Evolutionary conservation across 2,797 vertebrate genomes (phyloP).

Genomic region (Periophthalmus magnuspinnatus): DNA sequence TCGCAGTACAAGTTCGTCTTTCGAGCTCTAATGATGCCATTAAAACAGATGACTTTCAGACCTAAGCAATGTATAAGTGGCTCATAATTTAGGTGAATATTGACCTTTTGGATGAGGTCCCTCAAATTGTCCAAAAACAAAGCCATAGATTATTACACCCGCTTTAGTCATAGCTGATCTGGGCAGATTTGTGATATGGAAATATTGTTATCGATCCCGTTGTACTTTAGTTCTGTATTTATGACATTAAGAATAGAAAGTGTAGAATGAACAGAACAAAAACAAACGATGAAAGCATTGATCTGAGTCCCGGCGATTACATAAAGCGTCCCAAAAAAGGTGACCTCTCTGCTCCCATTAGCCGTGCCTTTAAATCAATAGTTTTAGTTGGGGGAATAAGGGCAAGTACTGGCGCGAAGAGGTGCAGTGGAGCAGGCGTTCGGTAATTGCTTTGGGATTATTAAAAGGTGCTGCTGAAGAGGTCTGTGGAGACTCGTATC

Average conservation of each 20-base stretch:
- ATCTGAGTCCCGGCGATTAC: slow-evolving; percentile 47
- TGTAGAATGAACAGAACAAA: background rate
- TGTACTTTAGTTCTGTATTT: background rate
- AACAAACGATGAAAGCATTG: slow-evolving; percentile 30
- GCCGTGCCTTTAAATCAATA: slow-evolving; percentile 53
- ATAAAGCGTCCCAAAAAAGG: slow-evolving; percentile 31
- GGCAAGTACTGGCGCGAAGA: slow-evolving; percentile 30
- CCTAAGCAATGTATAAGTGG: slow-evolving; percentile 9
- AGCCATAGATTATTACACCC: background rate
- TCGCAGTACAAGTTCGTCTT: no score
- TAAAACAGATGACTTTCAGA: slow-evolving; percentile 1
- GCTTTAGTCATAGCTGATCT: background rate
- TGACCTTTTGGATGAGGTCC: slow-evolving; percentile 10
- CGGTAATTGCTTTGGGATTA: slow-evolving; percentile 69
- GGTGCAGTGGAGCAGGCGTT: slow-evolving; percentile 45
- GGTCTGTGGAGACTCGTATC: slow-evolving; percentile 46
- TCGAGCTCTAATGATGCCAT: no score
- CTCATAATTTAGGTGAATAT: slow-evolving; percentile 9
- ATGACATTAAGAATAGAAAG: slow-evolving; percentile 3
- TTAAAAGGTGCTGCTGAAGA: slow-evolving; percentile 50
- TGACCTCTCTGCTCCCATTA: slow-evolving; percentile 57
- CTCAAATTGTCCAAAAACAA: slow-evolving; percentile 12
- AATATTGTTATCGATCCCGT: background rate
- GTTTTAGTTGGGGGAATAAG: slow-evolving; percentile 51
- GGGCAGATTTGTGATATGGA: background rate